phyloP scores from a whole-genome alignment of 92 coral and sea anemone genomes.

The Epizoanthus illoricatus region DNA sequence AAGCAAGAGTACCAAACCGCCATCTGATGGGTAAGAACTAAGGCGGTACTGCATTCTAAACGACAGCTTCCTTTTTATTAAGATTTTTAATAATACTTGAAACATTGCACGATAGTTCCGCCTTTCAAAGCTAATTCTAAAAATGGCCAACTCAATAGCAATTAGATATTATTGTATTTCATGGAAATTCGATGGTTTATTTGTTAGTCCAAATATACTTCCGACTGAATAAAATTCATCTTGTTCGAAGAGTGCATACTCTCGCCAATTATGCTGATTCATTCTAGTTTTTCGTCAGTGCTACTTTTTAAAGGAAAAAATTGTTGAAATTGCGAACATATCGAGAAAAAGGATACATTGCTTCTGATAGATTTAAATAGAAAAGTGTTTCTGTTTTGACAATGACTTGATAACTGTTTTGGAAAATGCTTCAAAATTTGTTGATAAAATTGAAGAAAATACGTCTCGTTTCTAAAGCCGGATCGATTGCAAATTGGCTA shows the following conservation, averaged over 20 bases:
- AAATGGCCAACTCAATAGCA: neutral
- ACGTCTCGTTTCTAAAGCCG: neutral
- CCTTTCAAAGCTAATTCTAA: neutral
- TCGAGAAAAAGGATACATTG: too few species aligned
- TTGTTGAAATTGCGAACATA: too few species aligned
- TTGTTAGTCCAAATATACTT: neutral
- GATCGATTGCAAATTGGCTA: neutral
- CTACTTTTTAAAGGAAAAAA: neutral
- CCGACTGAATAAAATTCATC: neutral
- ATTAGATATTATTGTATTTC: conserved; percentile 18
- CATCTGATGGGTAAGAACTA: neutral
- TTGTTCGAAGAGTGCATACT: neutral
- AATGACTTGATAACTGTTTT: neutral
- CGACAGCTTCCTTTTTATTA: conserved; percentile 11
- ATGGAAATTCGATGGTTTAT: neutral
- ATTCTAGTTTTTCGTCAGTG: neutral
- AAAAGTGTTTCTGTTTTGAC: neutral
- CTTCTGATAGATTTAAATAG: too few species aligned
- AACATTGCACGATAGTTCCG: conserved; percentile 10
- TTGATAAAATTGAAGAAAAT: neutral
- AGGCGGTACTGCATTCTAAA: neutral
- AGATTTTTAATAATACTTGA: conserved; percentile 25
- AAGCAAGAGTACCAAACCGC: neutral
- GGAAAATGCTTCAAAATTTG: neutral
- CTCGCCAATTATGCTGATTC: neutral